phyloP scores from a whole-genome alignment of 2,113 vertebrate genomes.

The Scomber scombrus region DNA sequence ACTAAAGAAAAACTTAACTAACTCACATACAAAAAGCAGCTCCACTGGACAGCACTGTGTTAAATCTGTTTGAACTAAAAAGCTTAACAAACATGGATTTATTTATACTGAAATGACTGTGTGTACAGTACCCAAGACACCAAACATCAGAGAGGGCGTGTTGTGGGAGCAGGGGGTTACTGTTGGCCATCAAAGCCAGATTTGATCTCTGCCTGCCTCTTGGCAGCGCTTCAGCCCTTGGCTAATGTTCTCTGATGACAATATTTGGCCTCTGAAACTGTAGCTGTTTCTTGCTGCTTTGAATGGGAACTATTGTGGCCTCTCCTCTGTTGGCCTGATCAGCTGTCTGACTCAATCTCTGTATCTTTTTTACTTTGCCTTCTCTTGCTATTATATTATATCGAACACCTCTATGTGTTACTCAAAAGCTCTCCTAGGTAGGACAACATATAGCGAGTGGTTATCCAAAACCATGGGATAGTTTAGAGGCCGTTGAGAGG shows the following conservation, averaged over 20 bases:
- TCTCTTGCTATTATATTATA: background rate
- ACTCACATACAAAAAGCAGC: background rate
- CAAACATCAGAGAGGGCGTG: constrained; percentile 45
- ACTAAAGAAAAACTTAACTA: background rate
- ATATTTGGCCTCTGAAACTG: constrained; percentile 75
- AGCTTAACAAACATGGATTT: constrained; percentile 50
- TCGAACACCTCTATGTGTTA: constrained; percentile 5
- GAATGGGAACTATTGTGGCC: constrained; percentile 81
- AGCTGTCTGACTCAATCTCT: constrained; percentile 75
- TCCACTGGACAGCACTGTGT: constrained; percentile 5
- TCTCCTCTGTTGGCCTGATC: constrained; percentile 66
- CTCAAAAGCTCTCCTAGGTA: background rate
- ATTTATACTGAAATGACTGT: constrained; percentile 54
- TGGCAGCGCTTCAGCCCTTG: constrained; percentile 72
- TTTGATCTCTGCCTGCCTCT: constrained; percentile 74
- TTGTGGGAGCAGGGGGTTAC: constrained; percentile 59
- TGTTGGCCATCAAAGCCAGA: constrained; percentile 73
- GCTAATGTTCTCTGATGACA: constrained; percentile 77
- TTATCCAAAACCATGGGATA: constrained; percentile 18
- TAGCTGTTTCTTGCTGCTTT: constrained; percentile 69
- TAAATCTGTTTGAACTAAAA: constrained; percentile 19
- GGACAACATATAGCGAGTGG: background rate
- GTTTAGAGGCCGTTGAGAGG: constrained; percentile 13
- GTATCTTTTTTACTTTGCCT: constrained; percentile 31
- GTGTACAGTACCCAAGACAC: constrained; percentile 60